These are phyloP conservation scores for Anorthoa munda DNA, from an alignment of 2,888 invertebrate species.

Conservation along the genomic window DNA sequence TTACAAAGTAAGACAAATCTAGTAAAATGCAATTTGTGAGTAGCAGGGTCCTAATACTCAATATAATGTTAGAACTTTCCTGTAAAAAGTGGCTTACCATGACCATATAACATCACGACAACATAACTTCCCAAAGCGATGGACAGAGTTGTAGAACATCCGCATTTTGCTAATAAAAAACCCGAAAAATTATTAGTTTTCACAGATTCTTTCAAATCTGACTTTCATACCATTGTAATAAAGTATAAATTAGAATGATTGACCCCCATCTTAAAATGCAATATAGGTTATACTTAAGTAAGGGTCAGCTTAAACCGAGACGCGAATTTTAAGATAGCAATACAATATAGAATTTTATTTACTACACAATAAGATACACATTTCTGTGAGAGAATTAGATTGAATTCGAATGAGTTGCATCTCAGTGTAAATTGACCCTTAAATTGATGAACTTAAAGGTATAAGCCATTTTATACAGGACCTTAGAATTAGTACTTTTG, in stretches of 20 bases:
- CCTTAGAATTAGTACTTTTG: slow-evolving; percentile 19
- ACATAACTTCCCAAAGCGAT: neutral
- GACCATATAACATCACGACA: neutral
- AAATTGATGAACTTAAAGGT: no score
- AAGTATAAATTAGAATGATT: neutral
- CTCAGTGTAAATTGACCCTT: no score
- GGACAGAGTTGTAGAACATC: no score
- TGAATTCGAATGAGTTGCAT: no score
- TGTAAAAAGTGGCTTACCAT: slow-evolving; percentile 19
- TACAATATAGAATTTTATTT: no score
- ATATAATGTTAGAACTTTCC: slow-evolving; percentile 15
- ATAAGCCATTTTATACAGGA: slow-evolving; percentile 7
- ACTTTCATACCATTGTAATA: neutral
- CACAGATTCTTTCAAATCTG: neutral
- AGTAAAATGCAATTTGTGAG: neutral
- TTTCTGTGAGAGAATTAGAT: no score
- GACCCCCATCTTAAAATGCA: neutral
- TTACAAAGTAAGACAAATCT: slow-evolving; percentile 8
- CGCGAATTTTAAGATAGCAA: no score
- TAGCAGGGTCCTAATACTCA: slow-evolving; percentile 54
- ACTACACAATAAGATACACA: no score
- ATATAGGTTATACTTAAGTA: neutral
- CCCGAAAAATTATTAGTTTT: no score
- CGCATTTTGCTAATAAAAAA: no score
- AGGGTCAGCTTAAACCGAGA: no score